Evolutionary conservation across 2,797 vertebrate genomes (phyloP).

Genomic region (Sebastes dallii): DNA sequence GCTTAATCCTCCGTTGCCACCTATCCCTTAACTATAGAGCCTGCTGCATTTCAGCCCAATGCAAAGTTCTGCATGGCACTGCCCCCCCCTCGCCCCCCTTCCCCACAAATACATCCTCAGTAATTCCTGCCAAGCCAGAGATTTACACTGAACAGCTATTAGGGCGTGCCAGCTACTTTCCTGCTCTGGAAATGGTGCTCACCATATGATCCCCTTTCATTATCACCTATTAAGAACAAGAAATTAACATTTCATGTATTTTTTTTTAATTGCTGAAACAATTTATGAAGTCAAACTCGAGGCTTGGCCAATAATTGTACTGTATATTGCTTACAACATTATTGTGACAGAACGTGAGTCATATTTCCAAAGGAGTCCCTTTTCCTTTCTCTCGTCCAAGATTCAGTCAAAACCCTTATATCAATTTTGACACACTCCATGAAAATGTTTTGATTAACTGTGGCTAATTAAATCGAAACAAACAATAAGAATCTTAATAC

Average conservation of each 20-base stretch:
- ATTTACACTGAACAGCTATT: slow-evolving; percentile 78
- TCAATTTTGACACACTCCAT: slow-evolving; percentile 63
- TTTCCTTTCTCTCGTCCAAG: slow-evolving; percentile 60
- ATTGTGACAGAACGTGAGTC: slow-evolving; percentile 62
- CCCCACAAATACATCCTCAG: slow-evolving; percentile 58
- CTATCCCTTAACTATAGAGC: slow-evolving; percentile 77
- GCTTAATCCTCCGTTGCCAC: slow-evolving; percentile 83
- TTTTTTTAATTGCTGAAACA: slow-evolving; percentile 29
- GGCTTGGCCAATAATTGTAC: slow-evolving; percentile 20
- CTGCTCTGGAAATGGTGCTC: slow-evolving; percentile 45
- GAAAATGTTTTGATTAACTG: slow-evolving; percentile 63
- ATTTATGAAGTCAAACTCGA: slow-evolving; percentile 39
- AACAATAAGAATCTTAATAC: slow-evolving; percentile 58
- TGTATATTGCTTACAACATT: slow-evolving; percentile 33
- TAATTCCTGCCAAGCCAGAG: slow-evolving; percentile 80
- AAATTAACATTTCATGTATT: slow-evolving; percentile 6
- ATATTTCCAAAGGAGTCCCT: slow-evolving; percentile 48
- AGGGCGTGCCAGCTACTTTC: slow-evolving; percentile 64
- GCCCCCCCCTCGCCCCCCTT: background rate
- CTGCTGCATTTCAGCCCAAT: slow-evolving; percentile 68
- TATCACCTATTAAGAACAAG: background rate
- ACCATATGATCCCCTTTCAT: slow-evolving; percentile 43
- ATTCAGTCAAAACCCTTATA: slow-evolving; percentile 64
- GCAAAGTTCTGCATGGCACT: slow-evolving; percentile 67
- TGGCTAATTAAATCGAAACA: slow-evolving; percentile 67